phyloP scores from a whole-genome alignment of 92 coral and sea anemone genomes.

The Umimayanthus chanpuru region DNA sequence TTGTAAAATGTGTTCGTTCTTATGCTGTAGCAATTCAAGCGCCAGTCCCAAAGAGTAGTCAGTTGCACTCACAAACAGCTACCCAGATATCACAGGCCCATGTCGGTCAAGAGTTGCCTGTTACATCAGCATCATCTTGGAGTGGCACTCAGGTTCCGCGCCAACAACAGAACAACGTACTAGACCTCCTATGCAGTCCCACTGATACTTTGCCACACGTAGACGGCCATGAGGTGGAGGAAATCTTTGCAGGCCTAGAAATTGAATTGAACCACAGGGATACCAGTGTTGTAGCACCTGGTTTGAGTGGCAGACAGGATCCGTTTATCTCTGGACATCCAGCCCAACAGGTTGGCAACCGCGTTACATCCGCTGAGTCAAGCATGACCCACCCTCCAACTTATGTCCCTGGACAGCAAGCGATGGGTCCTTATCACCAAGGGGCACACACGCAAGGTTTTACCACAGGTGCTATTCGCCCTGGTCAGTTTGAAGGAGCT shows the following conservation, averaged over 20 bases:
- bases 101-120: conserved; percentile 21
- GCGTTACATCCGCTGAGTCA: conserved; percentile 49
- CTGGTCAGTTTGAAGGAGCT: conserved; percentile 28
- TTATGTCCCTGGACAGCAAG: conserved; percentile 49
- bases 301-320: conserved; percentile 66
- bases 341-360: conserved; percentile 39
- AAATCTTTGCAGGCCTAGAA: conserved; percentile 91
- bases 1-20: not conserved
- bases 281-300: conserved; percentile 40
- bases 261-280: conserved; percentile 78
- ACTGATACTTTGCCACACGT: conserved; percentile 91
- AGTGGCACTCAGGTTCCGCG: conserved; percentile 62
- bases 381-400: conserved; percentile 43
- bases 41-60: conserved; percentile 26
- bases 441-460: conserved; percentile 40
- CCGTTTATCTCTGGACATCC: conserved; percentile 46
- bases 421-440: conserved; percentile 48
- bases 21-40: not conserved
- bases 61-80: conserved; percentile 4
- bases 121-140: conserved; percentile 55
- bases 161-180: conserved; percentile 74
- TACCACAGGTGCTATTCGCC: conserved; percentile 33
- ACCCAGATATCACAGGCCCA: conserved; percentile 28
- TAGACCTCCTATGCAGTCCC: conserved; percentile 76
- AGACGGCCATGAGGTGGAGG: conserved; percentile 96